Evolutionary conservation across 2,113 vertebrate species (phyloP), one percentile per base, ranked within the genome.

Genomic region (Pteronura brasiliensis): DNA sequence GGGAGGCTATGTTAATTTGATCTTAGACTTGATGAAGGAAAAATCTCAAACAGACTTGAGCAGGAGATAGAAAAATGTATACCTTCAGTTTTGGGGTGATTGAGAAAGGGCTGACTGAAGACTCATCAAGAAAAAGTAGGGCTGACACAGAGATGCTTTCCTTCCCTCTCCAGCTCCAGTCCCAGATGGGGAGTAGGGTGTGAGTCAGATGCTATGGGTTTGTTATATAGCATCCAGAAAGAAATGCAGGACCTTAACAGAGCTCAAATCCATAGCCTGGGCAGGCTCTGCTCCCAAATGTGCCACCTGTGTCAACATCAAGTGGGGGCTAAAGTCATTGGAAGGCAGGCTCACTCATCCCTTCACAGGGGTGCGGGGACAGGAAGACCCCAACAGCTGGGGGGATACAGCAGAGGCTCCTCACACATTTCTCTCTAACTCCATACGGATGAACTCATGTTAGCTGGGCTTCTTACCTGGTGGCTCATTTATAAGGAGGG

Each of bases 331-430:
- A 6, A 63, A 27, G 7, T 47, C 15, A 39, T 10, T 1, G 0
- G 23, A 36, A 55, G 23, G 1, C 8, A 5, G 5, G 4, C 52
- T 47, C 55, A 18, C 39, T 59, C 0, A 0, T 6, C 8, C 55
- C 36, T 42, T 59, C 74, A 34, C 13, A 27, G 20, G 20, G 4
- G 4, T 3, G 1, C 55, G 49, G 57, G 29, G n/a, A 6, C n/a
- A 10, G 34, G 39, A 42, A 18, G 42, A 39, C 80, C 39, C n/a
- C 47, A 34, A 1, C 25, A 1, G 25, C 65, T 49, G 14, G 12
- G 15, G 25, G 36, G 42, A 23, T 1, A 0, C 9, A 49, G 13
- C 0, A 0, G 65, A 13, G 20, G 0, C 18, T n/a, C 77, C 52
- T 42, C 7, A 0, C 34, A 3, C 13, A 47, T 31, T 69, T 49